Base-by-base conservation (phyloP, 2,797 vertebrate genomes). In the Cirrhinus molitorella region DNA sequence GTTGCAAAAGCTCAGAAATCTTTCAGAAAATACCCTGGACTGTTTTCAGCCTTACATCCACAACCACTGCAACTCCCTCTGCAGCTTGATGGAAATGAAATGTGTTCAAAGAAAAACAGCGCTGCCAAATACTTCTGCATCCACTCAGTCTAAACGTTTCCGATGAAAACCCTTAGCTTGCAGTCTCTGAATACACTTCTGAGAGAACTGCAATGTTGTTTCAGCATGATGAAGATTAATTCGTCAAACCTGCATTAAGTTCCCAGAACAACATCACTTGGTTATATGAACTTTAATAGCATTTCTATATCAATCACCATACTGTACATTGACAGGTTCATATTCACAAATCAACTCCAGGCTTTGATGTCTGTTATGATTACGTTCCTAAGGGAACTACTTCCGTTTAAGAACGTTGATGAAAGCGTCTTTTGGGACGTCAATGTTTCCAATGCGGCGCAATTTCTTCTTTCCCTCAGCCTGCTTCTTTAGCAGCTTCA, bases 391-490 rank as follows among this genome's bases (percentile, higher is more conserved):
- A 61, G 14, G 37, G n/a, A 75, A 57, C 79, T 94, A 92, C 68
- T 90, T 95, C 61, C 90, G 91, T 92, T 96, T 99, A 53, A 99
- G 91, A 84, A 98, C 95, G 71, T 87, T 96, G 86, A 99, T 97
- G 86, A 99, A 98, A 34, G 96, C 96, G 63, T 98, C 97, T 94
- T 96, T 97, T 59, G 98, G 98, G 82, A 99, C 95, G 31, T 98
- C 97, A 0, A 87, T 77, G 34, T 89, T 89, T 63, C 98, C 97
- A 61, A 99, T 94, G 77, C 95, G 96, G 71, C 98, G 95, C 96
- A 99, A 95, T 89, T 97, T 95, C 91, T 94, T 99, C 92, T 99
- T 99, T 31, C 98, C 96, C 90, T 99, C 98, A 1, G 97, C 94
- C 90, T 99, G 98, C 88, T 93, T 97, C 93, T 96, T 99, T 88